Evolutionary conservation across 2,888 invertebrate genomes (phyloP), one percentile per base, ranked within the genome.

Genomic region (Cactoblastis cactorum): DNA sequence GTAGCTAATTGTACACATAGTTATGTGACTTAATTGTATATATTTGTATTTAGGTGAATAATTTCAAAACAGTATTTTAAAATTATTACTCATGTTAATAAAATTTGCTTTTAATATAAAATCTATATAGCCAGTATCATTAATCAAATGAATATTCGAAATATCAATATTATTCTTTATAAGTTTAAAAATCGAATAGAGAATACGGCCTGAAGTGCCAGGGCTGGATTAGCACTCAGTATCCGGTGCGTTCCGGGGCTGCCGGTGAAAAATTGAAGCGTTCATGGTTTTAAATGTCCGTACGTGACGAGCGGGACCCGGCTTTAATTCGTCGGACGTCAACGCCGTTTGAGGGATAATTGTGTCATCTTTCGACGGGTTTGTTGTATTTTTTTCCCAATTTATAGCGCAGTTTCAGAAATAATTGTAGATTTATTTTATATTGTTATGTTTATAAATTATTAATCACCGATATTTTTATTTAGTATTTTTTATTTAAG

Each of bases 271-370:
- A 86, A 87, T 88, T 86, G 83, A 82, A 80, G 69, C 75, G 71
- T 78, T 77, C 80, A 83, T 83, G 84, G 84, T 87, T 87, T 86
- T 83, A 80, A 87, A 86, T 83, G 81, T 80, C 72, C 73, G 71
- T 68, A 69, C 77, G 80, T 81, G 82, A 80, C 78, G 73, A 24
- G 50, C 58, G 52, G 64, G 57, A n/a, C 63, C 58, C 53, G 58
- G 63, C 59, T 62, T 74, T 69, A 69, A 72, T 71, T 62, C 63
- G 62, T 58, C 63, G 55, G 59, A 54, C 61, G 61, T 61, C 61
- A 60, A 62, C 53, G 17, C 22, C 18, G 32, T 41, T 61, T 63
- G 62, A 57, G 58, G 59, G 61, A 63, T 69, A 74, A 74, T 77
- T 73, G 68, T 67, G 64, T 71, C 67, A 71, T 68, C 65, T 69